phyloP scores from a whole-genome alignment of 2,113 vertebrate genomes.

The Glaucomys volans region DNA sequence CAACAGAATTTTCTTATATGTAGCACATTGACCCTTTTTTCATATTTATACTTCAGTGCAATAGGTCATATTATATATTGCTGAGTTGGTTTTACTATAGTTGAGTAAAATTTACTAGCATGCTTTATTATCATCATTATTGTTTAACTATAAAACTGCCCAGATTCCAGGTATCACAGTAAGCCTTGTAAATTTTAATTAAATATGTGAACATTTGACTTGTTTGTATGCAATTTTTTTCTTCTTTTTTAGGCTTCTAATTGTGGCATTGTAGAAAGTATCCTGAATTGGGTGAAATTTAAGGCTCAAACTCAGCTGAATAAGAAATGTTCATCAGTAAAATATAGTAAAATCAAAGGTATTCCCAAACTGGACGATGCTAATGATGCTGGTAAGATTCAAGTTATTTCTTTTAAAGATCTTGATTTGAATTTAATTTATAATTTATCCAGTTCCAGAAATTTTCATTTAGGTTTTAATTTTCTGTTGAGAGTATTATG shows the following conservation, averaged over 20 bases:
- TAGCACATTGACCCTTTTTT: background rate
- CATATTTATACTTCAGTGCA: constrained; percentile 20
- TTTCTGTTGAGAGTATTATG: constrained; percentile 51
- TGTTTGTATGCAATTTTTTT: constrained; percentile 13
- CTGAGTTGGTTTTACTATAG: constrained; percentile 47
- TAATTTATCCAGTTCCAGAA: background rate
- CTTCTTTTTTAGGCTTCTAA: constrained; percentile 92
- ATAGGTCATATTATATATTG: background rate
- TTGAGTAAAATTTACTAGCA: constrained; percentile 49
- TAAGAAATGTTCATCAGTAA: constrained; percentile 99
- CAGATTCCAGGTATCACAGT: background rate
- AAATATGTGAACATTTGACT: constrained; percentile 23
- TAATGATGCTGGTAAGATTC: constrained; percentile 96
- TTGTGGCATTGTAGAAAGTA: constrained; percentile 99
- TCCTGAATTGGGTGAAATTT: constrained; percentile 99
- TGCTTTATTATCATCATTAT: background rate
- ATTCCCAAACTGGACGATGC: constrained; percentile 99
- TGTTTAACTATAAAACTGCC: background rate
- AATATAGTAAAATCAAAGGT: constrained; percentile 99
- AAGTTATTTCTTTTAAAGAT: constrained; percentile 2
- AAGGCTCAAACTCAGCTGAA: constrained; percentile 99
- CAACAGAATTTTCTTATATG: background rate
- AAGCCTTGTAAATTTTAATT: constrained; percentile 18
- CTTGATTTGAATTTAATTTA: constrained; percentile 42
- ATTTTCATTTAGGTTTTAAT: constrained; percentile 2